Evolutionary conservation across 2,797 vertebrate species (phyloP).

Genomic region (Oceanodroma leucorhoa): DNA sequence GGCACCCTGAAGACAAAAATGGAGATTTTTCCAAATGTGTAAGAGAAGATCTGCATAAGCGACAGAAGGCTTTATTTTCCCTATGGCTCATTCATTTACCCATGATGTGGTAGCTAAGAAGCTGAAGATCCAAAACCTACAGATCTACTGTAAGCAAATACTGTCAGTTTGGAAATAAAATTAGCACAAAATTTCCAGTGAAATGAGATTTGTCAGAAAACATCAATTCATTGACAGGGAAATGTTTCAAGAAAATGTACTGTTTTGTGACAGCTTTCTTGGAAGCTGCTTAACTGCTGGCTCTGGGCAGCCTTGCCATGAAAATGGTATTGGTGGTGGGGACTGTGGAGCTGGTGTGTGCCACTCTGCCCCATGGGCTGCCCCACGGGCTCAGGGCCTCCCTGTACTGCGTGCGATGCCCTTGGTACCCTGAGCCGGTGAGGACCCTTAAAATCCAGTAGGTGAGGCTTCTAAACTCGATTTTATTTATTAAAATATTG

Average conservation of each 20-base stretch:
- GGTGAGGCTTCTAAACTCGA: fast-evolving
- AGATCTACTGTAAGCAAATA: background rate
- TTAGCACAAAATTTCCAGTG: background rate
- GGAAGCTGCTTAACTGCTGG: background rate
- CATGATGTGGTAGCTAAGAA: background rate
- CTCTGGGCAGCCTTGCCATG: background rate
- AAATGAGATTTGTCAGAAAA: background rate
- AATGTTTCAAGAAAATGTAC: background rate
- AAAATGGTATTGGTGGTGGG: background rate
- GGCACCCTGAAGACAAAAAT: background rate
- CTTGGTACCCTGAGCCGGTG: background rate
- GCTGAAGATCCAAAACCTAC: background rate
- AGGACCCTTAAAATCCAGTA: background rate
- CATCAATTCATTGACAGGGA: background rate
- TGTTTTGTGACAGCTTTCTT: background rate
- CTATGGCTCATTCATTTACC: background rate
- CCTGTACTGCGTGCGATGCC: fast-evolving
- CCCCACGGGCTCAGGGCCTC: background rate
- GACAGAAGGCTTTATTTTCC: background rate
- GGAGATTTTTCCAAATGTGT: background rate
- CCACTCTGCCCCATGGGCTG: background rate
- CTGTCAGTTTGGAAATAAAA: background rate
- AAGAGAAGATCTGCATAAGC: background rate
- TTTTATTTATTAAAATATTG: background rate
- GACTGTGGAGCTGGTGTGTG: no score